A percentile compares a stretch with the other conserved stretches of the same genome.
These are phyloP conservation scores for Sebastes alutus DNA, from an alignment of 2,797 vertebrate species.

Conservation along the genomic window DNA sequence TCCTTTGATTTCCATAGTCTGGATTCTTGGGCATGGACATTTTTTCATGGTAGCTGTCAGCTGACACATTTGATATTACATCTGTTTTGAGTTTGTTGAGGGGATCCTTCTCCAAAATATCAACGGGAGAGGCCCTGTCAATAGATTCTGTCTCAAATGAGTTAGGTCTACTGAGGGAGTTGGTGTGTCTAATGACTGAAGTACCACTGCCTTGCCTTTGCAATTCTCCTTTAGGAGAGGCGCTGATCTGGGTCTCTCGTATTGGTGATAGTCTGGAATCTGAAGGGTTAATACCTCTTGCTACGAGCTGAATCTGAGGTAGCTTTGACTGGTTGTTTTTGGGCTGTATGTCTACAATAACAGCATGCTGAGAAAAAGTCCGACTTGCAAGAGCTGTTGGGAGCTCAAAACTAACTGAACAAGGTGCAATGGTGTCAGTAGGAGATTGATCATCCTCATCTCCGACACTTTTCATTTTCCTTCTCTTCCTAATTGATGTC, in stretches of 20 bases:
- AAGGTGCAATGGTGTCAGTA: conserved; percentile 83
- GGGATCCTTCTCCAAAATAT: conserved; percentile 83
- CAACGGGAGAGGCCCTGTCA: conserved; percentile 86
- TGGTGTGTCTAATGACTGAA: conserved; percentile 98
- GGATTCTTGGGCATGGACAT: conserved; percentile 67
- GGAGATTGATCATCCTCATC: conserved; percentile 95
- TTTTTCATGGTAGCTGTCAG: conserved; percentile 75
- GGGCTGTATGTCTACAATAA: conserved; percentile 80
- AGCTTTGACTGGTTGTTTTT: conserved; percentile 81
- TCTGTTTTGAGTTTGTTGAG: conserved; percentile 80
- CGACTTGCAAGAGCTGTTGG: conserved; percentile 64
- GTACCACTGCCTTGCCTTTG: conserved; percentile 95
- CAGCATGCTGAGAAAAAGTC: conserved; percentile 74
- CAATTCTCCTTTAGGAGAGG: conserved; percentile 81
- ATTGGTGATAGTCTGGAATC: conserved; percentile 85
- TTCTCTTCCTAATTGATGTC: conserved; percentile 92
- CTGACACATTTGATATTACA: conserved; percentile 59
- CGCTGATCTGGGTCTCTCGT: conserved; percentile 83
- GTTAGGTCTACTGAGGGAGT: conserved; percentile 92
- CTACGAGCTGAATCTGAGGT: conserved; percentile 87
- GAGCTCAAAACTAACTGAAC: conserved; percentile 84
- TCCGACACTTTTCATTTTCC: conserved; percentile 98
- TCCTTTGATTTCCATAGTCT: conserved; percentile 71
- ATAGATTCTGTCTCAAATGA: conserved; percentile 93
- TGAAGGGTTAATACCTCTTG: conserved; percentile 78